Conservation (phyloP, 1,140 invertebrate species). For the Pachypeltis micranthus region DNA sequence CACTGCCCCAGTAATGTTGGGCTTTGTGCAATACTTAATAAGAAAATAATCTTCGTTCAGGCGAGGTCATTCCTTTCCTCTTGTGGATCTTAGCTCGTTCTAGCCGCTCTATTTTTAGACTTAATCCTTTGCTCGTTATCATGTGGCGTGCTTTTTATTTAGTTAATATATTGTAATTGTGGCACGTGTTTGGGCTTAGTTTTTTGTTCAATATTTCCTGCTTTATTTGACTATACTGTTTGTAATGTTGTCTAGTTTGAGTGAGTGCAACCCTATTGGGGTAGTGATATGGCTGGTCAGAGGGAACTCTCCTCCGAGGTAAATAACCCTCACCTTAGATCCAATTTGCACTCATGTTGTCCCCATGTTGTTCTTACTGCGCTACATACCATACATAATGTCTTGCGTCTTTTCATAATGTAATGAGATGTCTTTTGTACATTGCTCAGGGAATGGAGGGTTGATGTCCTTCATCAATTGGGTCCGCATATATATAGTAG, state of each 20-base stretch:
- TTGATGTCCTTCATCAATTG: too few relatives aligned
- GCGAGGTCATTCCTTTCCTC: neutral
- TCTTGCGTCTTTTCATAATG: too few relatives aligned
- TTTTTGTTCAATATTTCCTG: neutral
- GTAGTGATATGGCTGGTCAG: constrained; percentile 9
- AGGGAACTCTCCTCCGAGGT: neutral
- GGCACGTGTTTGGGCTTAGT: neutral
- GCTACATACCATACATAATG: too few relatives aligned
- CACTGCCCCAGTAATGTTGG: neutral
- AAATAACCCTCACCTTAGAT: too few relatives aligned
- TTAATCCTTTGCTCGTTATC: neutral
- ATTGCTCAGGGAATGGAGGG: too few relatives aligned
- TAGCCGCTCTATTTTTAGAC: neutral
- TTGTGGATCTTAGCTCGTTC: neutral
- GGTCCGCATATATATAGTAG: too few relatives aligned
- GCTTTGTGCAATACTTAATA: neutral
- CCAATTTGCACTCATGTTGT: too few relatives aligned
- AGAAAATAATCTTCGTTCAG: neutral
- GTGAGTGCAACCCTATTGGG: constrained; percentile 5
- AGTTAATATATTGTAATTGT: neutral
- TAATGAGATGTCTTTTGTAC: too few relatives aligned
- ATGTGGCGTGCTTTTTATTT: neutral
- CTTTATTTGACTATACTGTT: neutral
- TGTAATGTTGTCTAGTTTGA: neutral
- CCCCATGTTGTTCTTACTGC: too few relatives aligned